Evolutionary conservation across 1,140 invertebrate species (phyloP).

Genomic region (Manduca sexta): DNA sequence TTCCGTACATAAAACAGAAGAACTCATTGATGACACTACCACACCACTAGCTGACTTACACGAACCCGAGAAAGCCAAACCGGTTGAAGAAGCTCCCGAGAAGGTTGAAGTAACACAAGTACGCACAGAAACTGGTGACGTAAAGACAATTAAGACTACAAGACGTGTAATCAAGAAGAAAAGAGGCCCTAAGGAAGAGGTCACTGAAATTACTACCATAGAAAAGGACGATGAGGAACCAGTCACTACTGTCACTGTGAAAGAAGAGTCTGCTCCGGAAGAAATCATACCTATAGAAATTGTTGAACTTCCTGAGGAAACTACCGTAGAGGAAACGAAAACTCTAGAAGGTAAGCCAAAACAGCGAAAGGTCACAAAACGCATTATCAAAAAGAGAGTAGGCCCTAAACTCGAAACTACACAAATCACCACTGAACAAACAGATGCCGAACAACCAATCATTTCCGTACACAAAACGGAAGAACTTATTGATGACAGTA

Average conservation of each 20-base stretch:
- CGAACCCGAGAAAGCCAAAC: conserved; percentile 5
- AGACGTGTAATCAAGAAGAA: conserved; percentile 9
- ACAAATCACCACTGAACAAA: conserved; percentile 36
- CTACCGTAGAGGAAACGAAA: conserved; percentile 9
- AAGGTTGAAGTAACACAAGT: conserved; percentile 37
- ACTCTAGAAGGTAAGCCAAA: conserved; percentile 45
- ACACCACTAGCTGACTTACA: conserved; percentile 10
- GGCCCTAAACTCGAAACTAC: conserved; percentile 42
- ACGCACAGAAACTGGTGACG: conserved; percentile 24
- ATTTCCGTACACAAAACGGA: conserved; percentile 34
- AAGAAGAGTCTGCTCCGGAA: conserved; percentile 3
- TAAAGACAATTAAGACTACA: conserved; percentile 3
- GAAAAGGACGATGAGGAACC: conserved; percentile 21
- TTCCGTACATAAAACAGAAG: conserved; percentile 13
- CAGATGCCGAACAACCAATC: conserved; percentile 32
- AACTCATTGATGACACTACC: conserved; percentile 19
- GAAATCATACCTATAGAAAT: conserved; percentile 8
- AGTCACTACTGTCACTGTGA: conserved; percentile 11
- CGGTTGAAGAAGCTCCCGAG: conserved; percentile 15
- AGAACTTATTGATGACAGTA: conserved; percentile 28
- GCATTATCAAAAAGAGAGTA: conserved; percentile 45
- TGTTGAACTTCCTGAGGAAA: conserved; percentile 13
- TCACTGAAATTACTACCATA: conserved; percentile 12
- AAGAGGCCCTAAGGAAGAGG: conserved; percentile 32
- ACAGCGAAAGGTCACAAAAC: conserved; percentile 52